Conservation (phyloP, 2,797 vertebrate genomes). For the Oophaga sylvatica region DNA sequence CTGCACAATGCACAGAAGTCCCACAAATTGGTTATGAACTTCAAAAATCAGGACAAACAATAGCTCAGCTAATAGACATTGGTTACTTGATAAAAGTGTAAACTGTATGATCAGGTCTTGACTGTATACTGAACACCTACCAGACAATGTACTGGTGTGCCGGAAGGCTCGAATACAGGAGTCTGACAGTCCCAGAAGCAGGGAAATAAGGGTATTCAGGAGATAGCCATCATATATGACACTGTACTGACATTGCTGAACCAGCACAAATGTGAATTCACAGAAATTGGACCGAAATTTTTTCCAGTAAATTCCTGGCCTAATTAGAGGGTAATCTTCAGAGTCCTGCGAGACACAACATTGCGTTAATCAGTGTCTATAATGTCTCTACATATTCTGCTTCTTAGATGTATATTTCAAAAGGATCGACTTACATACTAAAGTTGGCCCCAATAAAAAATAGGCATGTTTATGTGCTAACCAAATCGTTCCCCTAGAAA, state of each 20-base stretch:
- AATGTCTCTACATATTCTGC: neutral
- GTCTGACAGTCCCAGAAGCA: constrained; percentile 85
- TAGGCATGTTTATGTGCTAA: too few species aligned
- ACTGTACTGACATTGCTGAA: constrained; percentile 84
- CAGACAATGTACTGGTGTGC: constrained; percentile 91
- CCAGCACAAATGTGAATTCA: constrained; percentile 86
- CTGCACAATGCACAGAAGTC: neutral
- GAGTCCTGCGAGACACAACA: constrained; percentile 74
- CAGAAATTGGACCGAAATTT: constrained; percentile 89
- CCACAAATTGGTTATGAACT: neutral
- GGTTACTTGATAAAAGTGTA: neutral
- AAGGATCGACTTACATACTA: neutral
- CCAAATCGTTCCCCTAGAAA: too few species aligned
- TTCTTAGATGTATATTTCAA: neutral
- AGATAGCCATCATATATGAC: constrained; percentile 87
- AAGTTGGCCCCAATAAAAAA: neutral
- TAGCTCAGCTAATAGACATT: too few species aligned
- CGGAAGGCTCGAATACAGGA: constrained; percentile 87
- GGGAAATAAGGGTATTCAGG: constrained; percentile 84
- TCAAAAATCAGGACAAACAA: too few species aligned
- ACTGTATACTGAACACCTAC: constrained; percentile 67
- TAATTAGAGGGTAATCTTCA: constrained; percentile 85
- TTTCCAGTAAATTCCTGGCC: constrained; percentile 84
- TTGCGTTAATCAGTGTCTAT: neutral
- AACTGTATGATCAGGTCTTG: neutral